These are phyloP conservation scores for Odobenus rosmarus DNA, from an alignment of 2,113 vertebrate species.

Conservation along the genomic window DNA sequence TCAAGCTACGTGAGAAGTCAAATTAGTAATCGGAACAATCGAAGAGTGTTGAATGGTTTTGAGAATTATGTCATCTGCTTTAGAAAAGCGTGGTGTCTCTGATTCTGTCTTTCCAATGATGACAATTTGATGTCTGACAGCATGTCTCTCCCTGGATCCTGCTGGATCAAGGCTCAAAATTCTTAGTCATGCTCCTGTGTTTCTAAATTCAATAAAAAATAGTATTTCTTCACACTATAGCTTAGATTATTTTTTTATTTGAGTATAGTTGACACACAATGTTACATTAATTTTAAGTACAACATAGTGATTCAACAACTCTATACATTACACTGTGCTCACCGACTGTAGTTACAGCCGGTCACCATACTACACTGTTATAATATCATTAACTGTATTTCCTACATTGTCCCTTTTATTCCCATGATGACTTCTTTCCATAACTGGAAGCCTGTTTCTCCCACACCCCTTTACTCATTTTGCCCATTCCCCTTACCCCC, in stretches of 20 bases:
- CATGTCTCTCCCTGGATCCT: neutral
- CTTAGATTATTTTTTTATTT: neutral
- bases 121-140: neutral
- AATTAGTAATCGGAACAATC: constrained; percentile 11
- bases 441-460: neutral
- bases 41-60: neutral
- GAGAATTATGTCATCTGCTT: neutral
- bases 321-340: neutral
- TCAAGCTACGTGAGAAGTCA: neutral
- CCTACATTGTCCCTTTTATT: neutral
- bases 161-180: constrained; percentile 10
- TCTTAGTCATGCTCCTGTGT: constrained; percentile 6
- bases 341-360: neutral
- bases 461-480: neutral
- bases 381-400: neutral
- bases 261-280: neutral
- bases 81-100: neutral
- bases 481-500: neutral
- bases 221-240: neutral
- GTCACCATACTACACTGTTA: neutral
- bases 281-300: neutral
- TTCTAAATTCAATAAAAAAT: constrained; percentile 10
- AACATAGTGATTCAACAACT: neutral
- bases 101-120: neutral
- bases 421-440: neutral